These are phyloP conservation scores for Plecturocebus donacophilus DNA, from an alignment of 2,113 vertebrate species.

Conservation along the genomic window DNA sequence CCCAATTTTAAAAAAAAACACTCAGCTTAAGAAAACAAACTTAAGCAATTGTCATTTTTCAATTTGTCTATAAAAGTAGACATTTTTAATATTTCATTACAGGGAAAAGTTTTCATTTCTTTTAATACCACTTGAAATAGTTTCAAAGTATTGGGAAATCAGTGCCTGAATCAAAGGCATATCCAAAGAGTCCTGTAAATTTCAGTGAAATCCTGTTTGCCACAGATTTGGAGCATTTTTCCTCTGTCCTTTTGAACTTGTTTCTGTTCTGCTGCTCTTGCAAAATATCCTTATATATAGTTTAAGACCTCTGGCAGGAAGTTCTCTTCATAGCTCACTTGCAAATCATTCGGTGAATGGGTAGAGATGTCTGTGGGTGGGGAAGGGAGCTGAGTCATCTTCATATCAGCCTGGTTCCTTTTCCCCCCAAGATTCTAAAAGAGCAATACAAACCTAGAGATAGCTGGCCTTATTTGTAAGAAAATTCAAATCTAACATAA, in stretches of 20 bases:
- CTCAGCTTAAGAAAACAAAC: neutral
- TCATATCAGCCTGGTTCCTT: neutral
- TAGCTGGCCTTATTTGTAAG: conserved; percentile 68
- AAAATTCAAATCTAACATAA: conserved; percentile 12
- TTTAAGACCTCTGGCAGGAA: conserved; percentile 76
- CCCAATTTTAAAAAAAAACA: neutral
- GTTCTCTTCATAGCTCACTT: conserved; percentile 79
- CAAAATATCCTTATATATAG: conserved; percentile 69
- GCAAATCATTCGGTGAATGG: conserved; percentile 52
- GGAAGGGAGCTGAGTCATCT: neutral
- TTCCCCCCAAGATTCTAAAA: conserved; percentile 46
- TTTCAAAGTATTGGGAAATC: conserved; percentile 80
- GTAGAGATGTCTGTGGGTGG: neutral
- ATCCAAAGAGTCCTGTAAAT: conserved; percentile 76
- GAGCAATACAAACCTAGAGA: conserved; percentile 66
- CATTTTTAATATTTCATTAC: conserved; percentile 59
- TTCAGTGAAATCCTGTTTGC: conserved; percentile 76
- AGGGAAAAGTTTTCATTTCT: conserved; percentile 60
- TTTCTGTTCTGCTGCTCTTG: conserved; percentile 83
- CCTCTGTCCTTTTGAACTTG: conserved; percentile 81
- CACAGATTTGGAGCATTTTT: conserved; percentile 73
- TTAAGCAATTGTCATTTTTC: conserved; percentile 62
- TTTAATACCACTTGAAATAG: conserved; percentile 72
- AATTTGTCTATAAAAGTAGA: conserved; percentile 68
- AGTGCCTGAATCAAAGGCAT: conserved; percentile 69